Conservation (phyloP, 2,113 vertebrate species). For the Holacanthus passer region DNA sequence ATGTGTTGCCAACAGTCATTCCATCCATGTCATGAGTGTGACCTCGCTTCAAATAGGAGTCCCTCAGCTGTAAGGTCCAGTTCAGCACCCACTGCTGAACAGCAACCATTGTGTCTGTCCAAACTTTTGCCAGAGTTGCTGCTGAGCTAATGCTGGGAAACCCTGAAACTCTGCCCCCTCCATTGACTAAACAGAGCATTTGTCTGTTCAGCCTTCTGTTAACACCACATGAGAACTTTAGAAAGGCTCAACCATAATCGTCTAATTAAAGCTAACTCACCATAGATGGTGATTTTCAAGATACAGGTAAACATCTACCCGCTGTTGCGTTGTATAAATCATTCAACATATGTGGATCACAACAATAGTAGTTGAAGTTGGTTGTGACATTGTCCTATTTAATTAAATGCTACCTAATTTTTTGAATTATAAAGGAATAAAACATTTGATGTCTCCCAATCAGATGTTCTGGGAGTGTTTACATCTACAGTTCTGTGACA, state of each 20-base stretch:
- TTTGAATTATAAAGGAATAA: background rate
- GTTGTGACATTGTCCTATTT: constrained; percentile 10
- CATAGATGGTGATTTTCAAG: constrained; percentile 56
- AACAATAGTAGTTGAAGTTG: constrained; percentile 9
- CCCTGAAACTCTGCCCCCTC: constrained; percentile 52
- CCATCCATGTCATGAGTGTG: constrained; percentile 33
- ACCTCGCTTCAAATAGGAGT: constrained; percentile 48
- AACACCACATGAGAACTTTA: constrained; percentile 55
- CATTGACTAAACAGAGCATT: constrained; percentile 58
- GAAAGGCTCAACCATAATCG: constrained; percentile 40
- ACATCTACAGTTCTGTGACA: background rate
- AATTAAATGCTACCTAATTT: background rate
- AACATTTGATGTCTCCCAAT: background rate
- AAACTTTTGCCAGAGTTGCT: constrained; percentile 56
- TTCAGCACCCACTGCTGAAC: constrained; percentile 80
- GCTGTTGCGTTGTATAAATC: constrained; percentile 33
- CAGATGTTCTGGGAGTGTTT: background rate
- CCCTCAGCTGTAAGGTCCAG: constrained; percentile 43
- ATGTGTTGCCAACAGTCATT: constrained; percentile 54
- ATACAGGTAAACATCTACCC: constrained; percentile 50
- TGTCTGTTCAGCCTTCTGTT: constrained; percentile 59
- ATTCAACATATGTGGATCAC: constrained; percentile 30
- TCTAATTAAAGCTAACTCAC: constrained; percentile 54
- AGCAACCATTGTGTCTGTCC: constrained; percentile 65
- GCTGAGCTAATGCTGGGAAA: constrained; percentile 70